Evolutionary conservation across 2,797 vertebrate species (phyloP), one percentile per base, ranked within the genome.

Genomic region (Diplodus puntazzo): DNA sequence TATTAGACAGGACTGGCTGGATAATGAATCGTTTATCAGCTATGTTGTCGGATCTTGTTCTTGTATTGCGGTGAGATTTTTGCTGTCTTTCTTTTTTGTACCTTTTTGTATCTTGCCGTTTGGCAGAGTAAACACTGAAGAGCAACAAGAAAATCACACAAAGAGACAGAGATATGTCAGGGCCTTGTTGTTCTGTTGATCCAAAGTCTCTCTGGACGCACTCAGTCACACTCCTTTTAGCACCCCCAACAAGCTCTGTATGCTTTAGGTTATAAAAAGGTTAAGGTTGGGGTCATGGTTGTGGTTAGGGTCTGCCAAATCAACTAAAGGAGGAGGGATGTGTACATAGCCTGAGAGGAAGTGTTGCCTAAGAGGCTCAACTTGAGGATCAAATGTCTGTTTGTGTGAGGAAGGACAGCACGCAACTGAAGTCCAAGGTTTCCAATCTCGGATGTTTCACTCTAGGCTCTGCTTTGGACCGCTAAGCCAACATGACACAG

Each of bases 331-430:
- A 70, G 55, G 49, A 6, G 2, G 39, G 48, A 74, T 70, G 34
- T 74, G 58, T 71, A 60, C 68, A 79, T 52, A 49, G 61, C 74
- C 61, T 48, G 55, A 67, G 83, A 77, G 75, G 75, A 79, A 72
- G 63, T 57, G 69, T 50, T 81, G 74, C 77, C 48, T 42, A 27
- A 80, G 75, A 81, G 75, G 61, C 66, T 88, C 45, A 42, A 49
- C 57, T 86, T 59, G 49, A 79, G 78, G 73, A 80, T 89, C 85
- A 81, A 60, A 86, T 82, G 65, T 88, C 79, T 13, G 14, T 49
- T 57, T 42, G 57, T 77, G 68, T 52, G 59, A 77, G 20, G 14
- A 27, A 69, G 48, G 59, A 75, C n/a, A 60, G 66, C 60, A 45
- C 14, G 63, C 17, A 77, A 53, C 58, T 77, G 61, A 59, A 63